phyloP scores from a whole-genome alignment of 30 jellyfish, hydroid and myxozoan species.

The Cassiopea xamachana region DNA sequence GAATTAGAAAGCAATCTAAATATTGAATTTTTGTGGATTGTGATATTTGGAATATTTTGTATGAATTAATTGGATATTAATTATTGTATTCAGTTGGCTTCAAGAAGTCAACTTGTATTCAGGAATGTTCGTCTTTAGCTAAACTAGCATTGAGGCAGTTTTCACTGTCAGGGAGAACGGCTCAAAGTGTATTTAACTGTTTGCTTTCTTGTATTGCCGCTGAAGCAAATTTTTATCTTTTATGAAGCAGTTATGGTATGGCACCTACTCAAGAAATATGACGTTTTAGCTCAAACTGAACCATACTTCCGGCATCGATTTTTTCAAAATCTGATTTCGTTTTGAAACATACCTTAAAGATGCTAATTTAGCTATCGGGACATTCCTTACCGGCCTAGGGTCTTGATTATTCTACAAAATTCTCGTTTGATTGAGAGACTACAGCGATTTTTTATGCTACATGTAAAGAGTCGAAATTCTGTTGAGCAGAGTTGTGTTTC shows the following conservation, averaged over 20 bases:
- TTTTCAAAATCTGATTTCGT: neutral
- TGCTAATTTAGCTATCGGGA: neutral
- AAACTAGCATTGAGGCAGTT: neutral
- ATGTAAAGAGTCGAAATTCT: conserved; percentile 15
- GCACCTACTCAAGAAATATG: neutral
- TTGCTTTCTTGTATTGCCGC: neutral
- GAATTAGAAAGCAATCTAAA: conserved; percentile 27
- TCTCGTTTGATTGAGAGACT: conserved; percentile 47
- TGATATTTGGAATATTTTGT: conserved; percentile 70
- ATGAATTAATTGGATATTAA: conserved; percentile 55
- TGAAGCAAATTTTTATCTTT: neutral
- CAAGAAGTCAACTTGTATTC: conserved; percentile 5
- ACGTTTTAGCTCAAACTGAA: neutral
- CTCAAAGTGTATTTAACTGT: neutral
- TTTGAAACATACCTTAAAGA: neutral
- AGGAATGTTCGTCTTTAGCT: neutral
- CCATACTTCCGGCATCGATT: neutral
- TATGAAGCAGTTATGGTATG: neutral
- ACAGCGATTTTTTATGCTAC: conserved; percentile 33
- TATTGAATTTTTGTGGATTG: conserved; percentile 75
- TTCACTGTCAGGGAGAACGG: neutral
- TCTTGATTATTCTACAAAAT: conserved; percentile 23
- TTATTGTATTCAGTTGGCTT: conserved; percentile 52
- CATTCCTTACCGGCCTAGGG: conserved; percentile 1
- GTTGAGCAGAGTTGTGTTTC: conserved; percentile 50